Evolutionary conservation across 2,888 invertebrate species (phyloP), one percentile per base, ranked within the genome.

Genomic region (Heliconius aoede): DNA sequence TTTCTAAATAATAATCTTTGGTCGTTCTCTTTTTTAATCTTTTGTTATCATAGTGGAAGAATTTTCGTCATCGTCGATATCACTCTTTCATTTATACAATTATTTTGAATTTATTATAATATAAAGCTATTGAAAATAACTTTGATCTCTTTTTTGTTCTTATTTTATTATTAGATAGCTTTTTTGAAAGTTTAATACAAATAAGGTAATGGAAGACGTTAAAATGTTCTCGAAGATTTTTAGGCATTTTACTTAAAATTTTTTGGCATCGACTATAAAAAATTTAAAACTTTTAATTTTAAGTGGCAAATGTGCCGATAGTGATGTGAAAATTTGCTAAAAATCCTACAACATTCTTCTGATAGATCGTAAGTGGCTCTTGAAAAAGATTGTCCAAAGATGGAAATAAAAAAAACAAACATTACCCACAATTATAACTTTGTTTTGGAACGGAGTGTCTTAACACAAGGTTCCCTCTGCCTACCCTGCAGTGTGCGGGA

Each of bases 291-390:
- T 60, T 72, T 24, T 32, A 60, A 21, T 72, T 36, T 36, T 21
- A 72, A 72, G 72, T 72, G 72, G 72, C 32, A 21, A 71, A 40
- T 40, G 7, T 24, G 13, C 3, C 15, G 26, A 40, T 32, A n/a
- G 15, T 32, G 13, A 24, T 26, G 9, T 72, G 40, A 58, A 21
- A 72, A 60, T 8, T 26, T 60, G 24, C 26, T 32, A 69, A 55
- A 51, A 69, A 24, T 24, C 15, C 13, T 69, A 30, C n/a, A 24
- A 65, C 13, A n/a, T 26, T 7, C 13, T 65, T 51, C 30, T 8
- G 46, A n/a, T 11, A 55, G n/a, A n/a, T 21, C 3, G 11, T 11
- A 55, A 55, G 13, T 4, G 26, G 30, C 11, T 30, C 30, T 55
- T 69, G 4, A 1, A 55, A 69, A 40, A 40, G 18, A 1, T 65